Conservation (phyloP, 2,888 invertebrate species). For the Erebia palarica region DNA sequence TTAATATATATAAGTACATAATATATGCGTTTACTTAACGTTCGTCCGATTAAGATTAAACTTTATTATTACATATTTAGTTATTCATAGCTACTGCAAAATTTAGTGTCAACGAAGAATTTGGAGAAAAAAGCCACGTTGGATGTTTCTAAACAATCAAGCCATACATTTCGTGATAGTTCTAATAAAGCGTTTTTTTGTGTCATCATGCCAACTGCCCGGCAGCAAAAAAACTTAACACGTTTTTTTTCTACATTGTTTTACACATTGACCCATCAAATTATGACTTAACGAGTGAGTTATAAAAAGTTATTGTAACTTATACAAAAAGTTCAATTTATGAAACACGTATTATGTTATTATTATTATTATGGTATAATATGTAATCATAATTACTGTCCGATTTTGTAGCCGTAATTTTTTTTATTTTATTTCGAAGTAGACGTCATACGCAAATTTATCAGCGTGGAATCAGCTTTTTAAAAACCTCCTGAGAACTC, state of each 20-base stretch:
- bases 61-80: too few relatives aligned
- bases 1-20: too few relatives aligned
- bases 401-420: background rate
- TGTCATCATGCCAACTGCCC: constrained; percentile 17
- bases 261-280: constrained; percentile 19
- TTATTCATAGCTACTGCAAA: too few relatives aligned
- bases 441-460: too few relatives aligned
- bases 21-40: too few relatives aligned
- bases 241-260: background rate
- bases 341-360: constrained; percentile 4
- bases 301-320: background rate
- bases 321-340: constrained; percentile 4
- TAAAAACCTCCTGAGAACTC: too few relatives aligned
- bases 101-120: background rate
- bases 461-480: too few relatives aligned
- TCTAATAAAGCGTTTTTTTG: constrained; percentile 16
- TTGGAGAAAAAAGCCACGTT: background rate
- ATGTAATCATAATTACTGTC: background rate
- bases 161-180: background rate
- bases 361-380: background rate
- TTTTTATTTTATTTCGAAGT: too few relatives aligned
- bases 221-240: constrained; percentile 19
- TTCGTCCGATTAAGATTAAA: too few relatives aligned
- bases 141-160: constrained; percentile 7
- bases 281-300: constrained; percentile 8